Evolutionary conservation across 2,113 vertebrate species (phyloP).

Genomic region (Terrapene triunguis): DNA sequence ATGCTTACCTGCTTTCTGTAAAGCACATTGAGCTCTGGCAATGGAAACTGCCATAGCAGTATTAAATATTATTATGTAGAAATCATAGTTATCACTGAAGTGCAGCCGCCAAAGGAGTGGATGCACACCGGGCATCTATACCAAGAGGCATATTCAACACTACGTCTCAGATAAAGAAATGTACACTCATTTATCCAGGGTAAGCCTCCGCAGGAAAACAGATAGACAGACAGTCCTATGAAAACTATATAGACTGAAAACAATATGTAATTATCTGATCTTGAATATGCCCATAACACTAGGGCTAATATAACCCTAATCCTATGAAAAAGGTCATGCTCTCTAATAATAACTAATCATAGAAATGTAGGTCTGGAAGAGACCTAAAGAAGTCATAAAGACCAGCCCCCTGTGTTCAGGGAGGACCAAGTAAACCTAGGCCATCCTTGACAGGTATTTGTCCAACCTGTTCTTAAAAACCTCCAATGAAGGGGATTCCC

Average conservation of each 20-base stretch:
- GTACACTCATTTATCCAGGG: not conserved
- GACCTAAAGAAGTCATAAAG: not conserved
- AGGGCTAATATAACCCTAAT: not conserved
- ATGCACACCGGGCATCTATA: rapidly evolving
- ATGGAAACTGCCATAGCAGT: not conserved
- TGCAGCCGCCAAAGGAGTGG: not conserved
- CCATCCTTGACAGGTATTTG: not conserved
- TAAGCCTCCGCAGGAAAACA: not conserved
- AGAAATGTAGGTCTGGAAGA: not conserved
- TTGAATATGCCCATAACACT: not conserved
- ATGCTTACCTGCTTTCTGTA: not conserved
- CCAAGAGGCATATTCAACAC: not conserved
- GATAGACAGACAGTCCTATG: not conserved
- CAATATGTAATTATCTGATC: not conserved
- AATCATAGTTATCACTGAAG: not conserved
- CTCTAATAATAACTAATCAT: not conserved
- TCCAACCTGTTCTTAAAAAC: not conserved
- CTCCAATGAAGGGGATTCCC: not conserved
- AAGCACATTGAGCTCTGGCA: not conserved
- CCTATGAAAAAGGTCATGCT: not conserved
- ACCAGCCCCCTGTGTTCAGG: not conserved
- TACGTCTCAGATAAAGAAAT: not conserved
- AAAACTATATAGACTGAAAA: not conserved
- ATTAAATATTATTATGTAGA: not conserved
- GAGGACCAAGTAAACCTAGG: not conserved